Evolutionary conservation across 2,113 vertebrate genomes (phyloP), one percentile per base, ranked within the genome.

Genomic region (Eptesicus fuscus): DNA sequence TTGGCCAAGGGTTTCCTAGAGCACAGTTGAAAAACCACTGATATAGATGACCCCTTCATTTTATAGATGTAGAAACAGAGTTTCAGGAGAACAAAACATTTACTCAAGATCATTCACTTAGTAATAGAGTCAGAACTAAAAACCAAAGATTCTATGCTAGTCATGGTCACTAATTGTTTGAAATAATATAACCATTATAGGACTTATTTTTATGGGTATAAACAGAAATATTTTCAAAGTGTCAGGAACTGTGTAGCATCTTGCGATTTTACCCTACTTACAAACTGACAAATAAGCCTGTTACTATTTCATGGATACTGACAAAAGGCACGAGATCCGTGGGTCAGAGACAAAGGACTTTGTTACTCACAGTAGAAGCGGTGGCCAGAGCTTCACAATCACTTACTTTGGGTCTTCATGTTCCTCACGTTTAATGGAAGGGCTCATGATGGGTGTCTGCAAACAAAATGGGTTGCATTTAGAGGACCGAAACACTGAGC

Each of bases 51-150:
- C 70, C 7, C 4, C 11, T 3, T 83, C 49, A 53, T 80, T 91
- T 69, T 93, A 67, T 9, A 97, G 22, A 67, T 63, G 74, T 82
- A 37, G 35, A 94, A 53, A 84, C 30, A 74, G 11, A 77, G n/a
- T 44, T 18, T 8, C 9, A 73, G 25, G 40, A 3, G 9, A 61
- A 67, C 16, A 40, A 77, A 79, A 78, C 17, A 30, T 5, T 14
- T 61, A 40, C 3, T 93, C 17, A 59, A 76, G 70, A 35, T 51
- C 56, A 91, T 77, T 65, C 9, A 87, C 6, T 83, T 79, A 53
- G 23, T 40, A 44, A 4, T n/a, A 61, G n/a, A 83, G 7, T 32
- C 63, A 80, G 59, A 56, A 84, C 61, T 73, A 47, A 53, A 88
- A 89, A 20, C 13, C 69, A 91, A 61, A 67, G 23, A 28, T 42